A percentile compares a stretch with the other conserved stretches of the same genome.
phyloP scores from a whole-genome alignment of 2,113 vertebrate species.

The Xyrauchen texanus region DNA sequence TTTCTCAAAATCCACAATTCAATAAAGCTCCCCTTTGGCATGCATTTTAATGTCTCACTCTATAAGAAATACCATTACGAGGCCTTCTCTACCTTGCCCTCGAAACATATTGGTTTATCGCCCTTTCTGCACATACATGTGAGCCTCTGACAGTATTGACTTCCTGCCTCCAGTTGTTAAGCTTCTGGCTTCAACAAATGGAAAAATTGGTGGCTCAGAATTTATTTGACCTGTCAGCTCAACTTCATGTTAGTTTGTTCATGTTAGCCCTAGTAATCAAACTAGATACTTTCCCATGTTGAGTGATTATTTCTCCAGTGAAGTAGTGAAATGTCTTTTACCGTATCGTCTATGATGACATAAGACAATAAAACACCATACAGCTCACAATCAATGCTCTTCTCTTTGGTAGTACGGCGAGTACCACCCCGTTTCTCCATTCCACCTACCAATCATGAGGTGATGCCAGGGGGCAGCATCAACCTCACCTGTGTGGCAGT shows the following conservation, averaged over 20 bases:
- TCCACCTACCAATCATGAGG: slow-evolving; percentile 92
- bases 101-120: slow-evolving; percentile 14
- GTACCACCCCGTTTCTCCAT: slow-evolving; percentile 98
- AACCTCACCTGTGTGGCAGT: slow-evolving; percentile 97
- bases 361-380: neutral
- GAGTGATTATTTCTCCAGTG: no score
- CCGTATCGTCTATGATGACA: no score
- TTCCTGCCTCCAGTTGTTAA: slow-evolving; percentile 39
- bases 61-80: slow-evolving; percentile 23
- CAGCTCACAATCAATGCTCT: neutral
- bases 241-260: slow-evolving; percentile 17
- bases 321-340: no score
- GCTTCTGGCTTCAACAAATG: slow-evolving; percentile 31
- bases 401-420: slow-evolving; percentile 84
- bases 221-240: slow-evolving; percentile 31
- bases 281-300: neutral
- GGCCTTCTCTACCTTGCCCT: slow-evolving; percentile 2
- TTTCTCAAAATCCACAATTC: slow-evolving; percentile 8
- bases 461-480: slow-evolving; percentile 94
- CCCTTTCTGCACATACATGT: slow-evolving; percentile 7
- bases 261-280: slow-evolving; percentile 9
- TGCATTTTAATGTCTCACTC: slow-evolving; percentile 36
- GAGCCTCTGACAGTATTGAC: slow-evolving; percentile 24
- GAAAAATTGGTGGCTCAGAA: slow-evolving; percentile 15
- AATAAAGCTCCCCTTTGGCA: slow-evolving; percentile 35